Percentiles rank a stretch among this genome's conserved stretches.
phyloP scores from a whole-genome alignment of 2,797 vertebrate species.

The Anabacerthia variegaticeps region DNA sequence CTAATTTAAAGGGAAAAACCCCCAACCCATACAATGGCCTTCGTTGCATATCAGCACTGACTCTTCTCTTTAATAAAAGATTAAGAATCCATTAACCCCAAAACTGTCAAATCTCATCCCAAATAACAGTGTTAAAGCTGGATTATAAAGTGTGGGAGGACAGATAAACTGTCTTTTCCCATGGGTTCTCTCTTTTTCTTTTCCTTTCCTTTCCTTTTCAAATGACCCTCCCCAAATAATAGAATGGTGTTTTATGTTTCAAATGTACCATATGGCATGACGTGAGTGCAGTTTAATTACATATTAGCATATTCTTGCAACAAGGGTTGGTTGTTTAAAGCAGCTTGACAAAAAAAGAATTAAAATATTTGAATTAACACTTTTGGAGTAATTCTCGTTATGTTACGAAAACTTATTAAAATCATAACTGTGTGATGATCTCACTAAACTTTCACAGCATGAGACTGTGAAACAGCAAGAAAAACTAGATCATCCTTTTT shows the following conservation, averaged over 20 bases:
- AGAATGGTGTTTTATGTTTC: conserved; percentile 76
- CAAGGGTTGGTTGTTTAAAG: conserved; percentile 68
- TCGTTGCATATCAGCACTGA: conserved; percentile 25
- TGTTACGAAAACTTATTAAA: neutral
- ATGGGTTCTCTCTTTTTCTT: conserved; percentile 65
- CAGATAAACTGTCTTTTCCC: conserved; percentile 74
- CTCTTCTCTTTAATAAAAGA: conserved; percentile 35
- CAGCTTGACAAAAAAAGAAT: conserved; percentile 77
- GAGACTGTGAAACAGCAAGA: neutral
- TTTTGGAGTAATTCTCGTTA: conserved; percentile 52
- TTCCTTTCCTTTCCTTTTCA: conserved; percentile 54
- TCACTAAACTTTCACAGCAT: neutral
- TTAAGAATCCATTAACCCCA: conserved; percentile 41
- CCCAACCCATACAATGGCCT: neutral
- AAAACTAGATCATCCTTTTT: neutral
- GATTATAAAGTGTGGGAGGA: conserved; percentile 69
- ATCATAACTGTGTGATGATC: neutral
- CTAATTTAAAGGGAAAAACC: neutral
- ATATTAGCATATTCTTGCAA: conserved; percentile 82
- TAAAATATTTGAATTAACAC: conserved; percentile 69
- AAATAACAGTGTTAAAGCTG: conserved; percentile 61
- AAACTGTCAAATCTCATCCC: conserved; percentile 57
- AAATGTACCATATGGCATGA: conserved; percentile 81
- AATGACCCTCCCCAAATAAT: conserved; percentile 71
- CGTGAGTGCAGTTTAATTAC: conserved; percentile 77